These are phyloP conservation scores for Egretta garzetta DNA, from an alignment of 2,113 vertebrate species.

Conservation along the genomic window DNA sequence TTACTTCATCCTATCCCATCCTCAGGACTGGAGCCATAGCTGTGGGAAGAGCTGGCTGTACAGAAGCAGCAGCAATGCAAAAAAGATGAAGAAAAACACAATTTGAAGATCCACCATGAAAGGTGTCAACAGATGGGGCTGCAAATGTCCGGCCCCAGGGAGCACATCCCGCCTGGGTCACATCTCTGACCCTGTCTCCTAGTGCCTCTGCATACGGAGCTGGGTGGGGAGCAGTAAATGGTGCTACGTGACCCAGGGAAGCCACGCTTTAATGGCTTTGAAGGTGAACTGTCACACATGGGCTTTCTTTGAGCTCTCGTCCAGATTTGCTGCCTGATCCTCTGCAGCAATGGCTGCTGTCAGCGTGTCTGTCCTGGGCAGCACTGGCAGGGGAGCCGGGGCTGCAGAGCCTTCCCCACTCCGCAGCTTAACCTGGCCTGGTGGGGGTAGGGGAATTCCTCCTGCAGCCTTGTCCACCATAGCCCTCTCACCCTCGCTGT, in stretches of 20 bases:
- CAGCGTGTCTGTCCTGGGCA: neutral
- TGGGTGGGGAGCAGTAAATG: fast-evolving
- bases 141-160: neutral
- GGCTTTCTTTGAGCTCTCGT: neutral
- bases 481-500: neutral
- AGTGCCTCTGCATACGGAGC: fast-evolving
- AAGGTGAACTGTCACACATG: neutral
- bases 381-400: neutral
- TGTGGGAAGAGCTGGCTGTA: neutral
- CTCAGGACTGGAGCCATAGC: neutral
- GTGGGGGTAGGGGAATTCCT: neutral
- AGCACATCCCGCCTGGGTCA: fast-evolving
- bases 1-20: neutral
- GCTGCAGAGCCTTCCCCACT: neutral
- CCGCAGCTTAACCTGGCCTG: neutral
- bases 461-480: neutral
- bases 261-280: neutral
- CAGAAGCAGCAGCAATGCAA: neutral
- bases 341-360: neutral
- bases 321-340: neutral
- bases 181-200: neutral
- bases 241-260: neutral
- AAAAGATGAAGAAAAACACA: neutral
- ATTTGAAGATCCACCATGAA: neutral
- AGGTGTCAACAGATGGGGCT: neutral